A percentile compares a stretch with the other conserved stretches of the same genome.
Evolutionary conservation across 2,888 invertebrate species (phyloP).

Genomic region (Ectropis crepuscularia): DNA sequence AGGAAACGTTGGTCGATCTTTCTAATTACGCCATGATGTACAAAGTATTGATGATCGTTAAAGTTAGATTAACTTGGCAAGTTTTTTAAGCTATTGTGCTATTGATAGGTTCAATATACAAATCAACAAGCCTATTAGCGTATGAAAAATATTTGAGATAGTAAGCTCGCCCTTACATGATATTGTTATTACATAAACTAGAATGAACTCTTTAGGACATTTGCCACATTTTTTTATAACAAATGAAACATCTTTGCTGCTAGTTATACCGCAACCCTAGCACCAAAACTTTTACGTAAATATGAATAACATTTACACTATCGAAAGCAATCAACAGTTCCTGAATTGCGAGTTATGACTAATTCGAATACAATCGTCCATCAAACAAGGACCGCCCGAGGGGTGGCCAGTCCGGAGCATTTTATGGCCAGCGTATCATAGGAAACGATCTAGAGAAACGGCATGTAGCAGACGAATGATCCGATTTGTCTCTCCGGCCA

Average conservation of each 20-base stretch:
- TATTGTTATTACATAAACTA: no score
- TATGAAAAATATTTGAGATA: no score
- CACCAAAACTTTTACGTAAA: not conserved
- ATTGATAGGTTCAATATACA: no score
- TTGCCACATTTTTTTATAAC: no score
- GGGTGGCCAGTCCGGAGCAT: slow-evolving; percentile 54
- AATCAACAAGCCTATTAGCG: no score
- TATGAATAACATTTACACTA: slow-evolving; percentile 12
- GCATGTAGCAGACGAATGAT: slow-evolving; percentile 57
- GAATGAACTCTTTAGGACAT: no score
- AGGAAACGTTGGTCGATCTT: slow-evolving; percentile 20
- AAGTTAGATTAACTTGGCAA: not conserved
- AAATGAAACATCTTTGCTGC: no score
- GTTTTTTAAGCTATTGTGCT: no score
- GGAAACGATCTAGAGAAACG: slow-evolving; percentile 63
- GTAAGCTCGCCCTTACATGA: no score
- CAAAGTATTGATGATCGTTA: slow-evolving; percentile 2
- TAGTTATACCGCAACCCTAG: no score
- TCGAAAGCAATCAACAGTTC: slow-evolving; percentile 42
- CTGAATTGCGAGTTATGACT: slow-evolving; percentile 41
- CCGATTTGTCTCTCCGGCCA: slow-evolving; percentile 62
- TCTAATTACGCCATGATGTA: not conserved
- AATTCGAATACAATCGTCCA: slow-evolving; percentile 45
- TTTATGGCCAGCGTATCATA: slow-evolving; percentile 58
- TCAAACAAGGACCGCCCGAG: slow-evolving; percentile 47